Evolutionary conservation across 2,113 vertebrate genomes (phyloP).

Genomic region (Ophthalmolycus amberensis): DNA sequence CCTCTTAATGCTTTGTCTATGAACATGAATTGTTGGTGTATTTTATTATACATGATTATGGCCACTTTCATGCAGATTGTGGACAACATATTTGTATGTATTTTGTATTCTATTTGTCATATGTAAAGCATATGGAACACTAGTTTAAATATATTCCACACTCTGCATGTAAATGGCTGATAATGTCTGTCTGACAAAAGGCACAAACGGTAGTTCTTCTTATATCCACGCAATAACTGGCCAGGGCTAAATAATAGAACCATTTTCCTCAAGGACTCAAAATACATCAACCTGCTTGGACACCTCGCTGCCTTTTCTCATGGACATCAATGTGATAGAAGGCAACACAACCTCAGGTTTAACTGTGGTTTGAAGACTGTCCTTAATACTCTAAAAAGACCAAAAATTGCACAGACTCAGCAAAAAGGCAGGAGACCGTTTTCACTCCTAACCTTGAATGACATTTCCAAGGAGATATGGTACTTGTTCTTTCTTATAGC

Average conservation of each 20-base stretch:
- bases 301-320: slow-evolving; percentile 14
- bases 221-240: neutral
- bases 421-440: neutral
- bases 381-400: slow-evolving; percentile 46
- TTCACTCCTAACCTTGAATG: neutral
- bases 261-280: slow-evolving; percentile 2
- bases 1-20: neutral
- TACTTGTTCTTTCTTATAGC: neutral
- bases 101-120: neutral
- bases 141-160: neutral
- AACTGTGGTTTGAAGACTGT: slow-evolving; percentile 31
- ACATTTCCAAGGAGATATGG: slow-evolving; percentile 16
- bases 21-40: neutral
- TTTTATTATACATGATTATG: slow-evolving; percentile 10
- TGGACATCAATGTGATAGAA: neutral
- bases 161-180: slow-evolving; percentile 23
- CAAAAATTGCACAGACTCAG: slow-evolving; percentile 47
- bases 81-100: neutral
- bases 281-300: neutral
- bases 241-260: slow-evolving; percentile 5
- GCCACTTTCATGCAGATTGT: slow-evolving; percentile 26
- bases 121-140: neutral
- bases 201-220: neutral
- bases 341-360: slow-evolving; percentile 50
- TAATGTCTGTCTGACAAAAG: neutral